A percentile compares a stretch with the other conserved stretches of the same genome.
Evolutionary conservation across 2,113 vertebrate genomes (phyloP).

Genomic region (Semicossyphus pulcher): DNA sequence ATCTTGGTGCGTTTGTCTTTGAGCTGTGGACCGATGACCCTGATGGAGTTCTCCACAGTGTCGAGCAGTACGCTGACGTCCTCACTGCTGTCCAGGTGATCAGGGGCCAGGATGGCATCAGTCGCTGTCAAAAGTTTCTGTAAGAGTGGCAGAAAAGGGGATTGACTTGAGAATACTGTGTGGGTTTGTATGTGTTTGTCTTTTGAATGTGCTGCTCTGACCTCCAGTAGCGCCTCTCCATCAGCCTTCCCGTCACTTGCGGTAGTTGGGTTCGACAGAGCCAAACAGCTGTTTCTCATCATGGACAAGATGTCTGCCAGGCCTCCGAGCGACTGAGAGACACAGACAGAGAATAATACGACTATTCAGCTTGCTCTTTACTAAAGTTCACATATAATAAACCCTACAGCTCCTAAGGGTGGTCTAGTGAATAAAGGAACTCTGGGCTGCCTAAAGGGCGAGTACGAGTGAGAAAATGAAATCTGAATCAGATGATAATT

Average conservation of each 20-base stretch:
- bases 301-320: conserved; percentile 67
- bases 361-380: conserved; percentile 13
- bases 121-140: conserved; percentile 75
- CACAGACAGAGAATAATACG: conserved; percentile 47
- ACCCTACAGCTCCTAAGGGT: neutral
- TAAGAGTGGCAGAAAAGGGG: neutral
- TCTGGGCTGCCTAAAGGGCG: neutral
- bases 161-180: neutral
- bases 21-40: conserved; percentile 81
- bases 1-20: conserved; percentile 57
- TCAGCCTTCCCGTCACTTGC: conserved; percentile 8
- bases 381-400: conserved; percentile 9
- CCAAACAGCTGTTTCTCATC: conserved; percentile 77
- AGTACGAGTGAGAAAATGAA: neutral
- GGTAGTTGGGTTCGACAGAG: conserved; percentile 43
- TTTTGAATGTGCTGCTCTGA: conserved; percentile 51
- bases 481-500: neutral
- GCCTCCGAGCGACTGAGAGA: conserved; percentile 47
- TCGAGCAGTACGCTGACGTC: conserved; percentile 63
- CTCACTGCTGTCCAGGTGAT: conserved; percentile 3
- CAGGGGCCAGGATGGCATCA: conserved; percentile 40
- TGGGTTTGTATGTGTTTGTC: conserved; percentile 7
- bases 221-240: conserved; percentile 78
- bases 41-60: conserved; percentile 75
- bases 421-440: neutral